These are phyloP conservation scores for Euthynnus affinis DNA, from an alignment of 2,797 vertebrate species.

Conservation along the genomic window DNA sequence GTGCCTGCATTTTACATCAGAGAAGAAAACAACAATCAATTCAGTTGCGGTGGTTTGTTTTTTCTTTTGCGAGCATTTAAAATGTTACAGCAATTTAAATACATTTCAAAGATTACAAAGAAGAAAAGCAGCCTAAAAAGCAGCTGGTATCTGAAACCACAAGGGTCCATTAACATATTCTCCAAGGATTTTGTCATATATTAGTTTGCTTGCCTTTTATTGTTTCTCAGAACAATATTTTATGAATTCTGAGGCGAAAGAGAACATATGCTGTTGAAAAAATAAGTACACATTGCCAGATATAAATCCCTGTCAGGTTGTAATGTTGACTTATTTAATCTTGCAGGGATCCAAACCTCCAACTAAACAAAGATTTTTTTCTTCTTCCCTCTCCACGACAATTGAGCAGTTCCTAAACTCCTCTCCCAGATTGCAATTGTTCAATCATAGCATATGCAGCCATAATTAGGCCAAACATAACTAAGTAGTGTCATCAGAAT, in stretches of 20 bases:
- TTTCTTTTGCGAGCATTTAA: slow-evolving; percentile 8
- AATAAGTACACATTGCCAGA: neutral
- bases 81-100: slow-evolving; percentile 8
- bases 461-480: neutral
- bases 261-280: neutral
- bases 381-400: no score
- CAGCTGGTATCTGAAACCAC: neutral
- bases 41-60: slow-evolving; percentile 14
- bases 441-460: no score
- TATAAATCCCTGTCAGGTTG: neutral
- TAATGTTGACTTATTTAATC: neutral
- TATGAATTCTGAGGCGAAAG: neutral
- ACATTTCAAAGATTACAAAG: neutral
- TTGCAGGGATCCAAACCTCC: neutral
- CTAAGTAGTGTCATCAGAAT: neutral
- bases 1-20: neutral
- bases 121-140: neutral
- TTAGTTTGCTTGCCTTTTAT: neutral
- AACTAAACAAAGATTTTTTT: neutral
- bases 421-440: no score
- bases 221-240: neutral
- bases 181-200: neutral
- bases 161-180: neutral
- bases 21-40: slow-evolving; percentile 2
- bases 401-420: no score